Base-by-base conservation (phyloP, 92 coral and sea anemone species). In the Isaurus tuberculatus region DNA sequence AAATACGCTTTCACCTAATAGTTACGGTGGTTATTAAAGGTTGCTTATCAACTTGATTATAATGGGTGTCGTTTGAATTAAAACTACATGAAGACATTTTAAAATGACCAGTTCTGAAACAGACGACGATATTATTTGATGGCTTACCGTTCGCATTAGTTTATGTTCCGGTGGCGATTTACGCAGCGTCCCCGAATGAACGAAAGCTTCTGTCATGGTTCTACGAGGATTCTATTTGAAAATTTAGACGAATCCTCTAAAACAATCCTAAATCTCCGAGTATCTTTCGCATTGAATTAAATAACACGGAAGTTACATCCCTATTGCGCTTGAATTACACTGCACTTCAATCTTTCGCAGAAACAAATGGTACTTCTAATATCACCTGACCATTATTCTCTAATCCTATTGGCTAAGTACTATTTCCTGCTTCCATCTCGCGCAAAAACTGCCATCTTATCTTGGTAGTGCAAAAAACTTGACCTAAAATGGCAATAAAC, bases 81-180 rank as follows among this genome's bases (percentile, higher is more conserved):
- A 51, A 75, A 15, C 16, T 31, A 6, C 15, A 25, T 9, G 82
- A 58, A 20, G 26, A 30, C 80, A 72, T 20, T 40, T 70, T 70
- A 32, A 70, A 43, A 30, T 53, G 58, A 31, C 19, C 16, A 31
- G 19, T 34, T 57, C 32, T 77, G 22, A 32, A 57, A 53, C 80
- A 49, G 43, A 22, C 63, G n/a, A n/a, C n/a, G n/a, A 36, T 60
- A 43, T 8, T 13, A 67, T 29, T 15, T 15, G 13, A 15, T 72
- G 58, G 32, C 82, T 77, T 40, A 77, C 82, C 82, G 82, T 77
- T 77, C 82, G 70, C 82, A 77, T 77, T 1, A 77, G 36, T 10
- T 77, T 77, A 70, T 77, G 82, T 20, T 77, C 82, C 13, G 70
- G 82, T 13, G 82, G 69, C 82, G 82, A 77, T 29, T 77, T 77